phyloP scores from a whole-genome alignment of 1,140 invertebrate genomes.

The Drosophila kepulauana region DNA sequence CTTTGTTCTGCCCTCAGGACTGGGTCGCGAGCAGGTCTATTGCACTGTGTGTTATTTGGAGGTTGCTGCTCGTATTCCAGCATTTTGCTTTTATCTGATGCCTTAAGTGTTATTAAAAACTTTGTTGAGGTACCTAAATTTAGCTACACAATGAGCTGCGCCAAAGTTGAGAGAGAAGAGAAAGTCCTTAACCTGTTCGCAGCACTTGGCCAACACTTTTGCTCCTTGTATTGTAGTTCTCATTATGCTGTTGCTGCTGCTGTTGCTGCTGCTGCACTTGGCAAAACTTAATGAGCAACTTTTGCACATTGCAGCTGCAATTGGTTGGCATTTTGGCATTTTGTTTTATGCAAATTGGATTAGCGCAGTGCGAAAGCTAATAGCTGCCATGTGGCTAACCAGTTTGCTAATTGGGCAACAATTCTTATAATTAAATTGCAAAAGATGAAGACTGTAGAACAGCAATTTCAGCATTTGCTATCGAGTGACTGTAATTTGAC shows the following conservation, averaged over 20 bases:
- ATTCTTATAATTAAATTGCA: conserved; percentile 29
- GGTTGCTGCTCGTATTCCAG: conserved; percentile 7
- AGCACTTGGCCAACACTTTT: conserved; percentile 45
- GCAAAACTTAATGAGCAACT: conserved; percentile 35
- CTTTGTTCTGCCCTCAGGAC: neutral
- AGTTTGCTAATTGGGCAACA: conserved; percentile 54
- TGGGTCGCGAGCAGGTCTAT: neutral
- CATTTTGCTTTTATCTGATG: conserved; percentile 59
- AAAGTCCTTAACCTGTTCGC: conserved; percentile 34
- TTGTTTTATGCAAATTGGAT: conserved; percentile 44
- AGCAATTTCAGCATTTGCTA: neutral
- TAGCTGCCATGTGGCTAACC: conserved; percentile 31
- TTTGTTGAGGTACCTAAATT: conserved; percentile 70
- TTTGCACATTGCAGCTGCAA: conserved; percentile 20
- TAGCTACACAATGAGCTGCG: conserved; percentile 45
- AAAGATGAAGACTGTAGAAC: neutral
- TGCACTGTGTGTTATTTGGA: neutral
- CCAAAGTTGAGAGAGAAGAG: conserved; percentile 10
- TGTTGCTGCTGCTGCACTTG: conserved; percentile 1
- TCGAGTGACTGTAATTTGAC: conserved; percentile 33
- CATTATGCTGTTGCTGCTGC: conserved; percentile 26
- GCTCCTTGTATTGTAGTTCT: conserved; percentile 21
- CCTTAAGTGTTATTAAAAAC: conserved; percentile 76
- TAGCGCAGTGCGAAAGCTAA: neutral
- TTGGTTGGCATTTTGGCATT: conserved; percentile 27